Percentiles rank a stretch among this genome's conserved stretches.
Evolutionary conservation across 2,113 vertebrate genomes (phyloP).

Genomic region (Columba livia): DNA sequence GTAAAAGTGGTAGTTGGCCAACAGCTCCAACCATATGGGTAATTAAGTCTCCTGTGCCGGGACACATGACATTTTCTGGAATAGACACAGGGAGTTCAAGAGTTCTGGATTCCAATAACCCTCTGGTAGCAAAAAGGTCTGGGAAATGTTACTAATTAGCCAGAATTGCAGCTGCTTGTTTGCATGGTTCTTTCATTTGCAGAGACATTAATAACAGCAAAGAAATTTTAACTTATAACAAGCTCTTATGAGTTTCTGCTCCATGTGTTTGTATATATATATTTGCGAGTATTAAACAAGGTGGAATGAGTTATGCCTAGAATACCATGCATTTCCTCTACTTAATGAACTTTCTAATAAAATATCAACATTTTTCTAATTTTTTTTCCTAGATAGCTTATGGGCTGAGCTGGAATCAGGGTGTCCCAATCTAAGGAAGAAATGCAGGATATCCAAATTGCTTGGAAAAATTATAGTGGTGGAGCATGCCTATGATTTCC

Average conservation of each 20-base stretch:
- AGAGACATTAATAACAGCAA: background rate
- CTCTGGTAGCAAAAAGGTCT: background rate
- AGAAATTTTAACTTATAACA: too few relatives aligned
- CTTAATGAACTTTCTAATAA: background rate
- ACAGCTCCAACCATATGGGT: background rate
- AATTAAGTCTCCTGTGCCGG: background rate
- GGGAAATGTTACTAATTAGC: background rate
- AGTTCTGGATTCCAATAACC: background rate
- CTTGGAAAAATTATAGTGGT: background rate
- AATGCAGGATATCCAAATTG: background rate
- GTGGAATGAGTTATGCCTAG: background rate
- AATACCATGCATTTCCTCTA: background rate
- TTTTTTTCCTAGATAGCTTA: background rate
- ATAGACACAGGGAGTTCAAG: background rate
- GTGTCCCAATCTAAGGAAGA: too few relatives aligned
- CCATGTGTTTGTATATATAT: rapidly evolving
- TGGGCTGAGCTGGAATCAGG: background rate
- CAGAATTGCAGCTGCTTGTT: background rate
- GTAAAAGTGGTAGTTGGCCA: background rate
- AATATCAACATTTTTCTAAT: rapidly evolving
- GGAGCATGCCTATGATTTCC: background rate
- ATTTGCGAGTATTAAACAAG: background rate
- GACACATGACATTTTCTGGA: background rate
- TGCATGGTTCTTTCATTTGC: background rate
- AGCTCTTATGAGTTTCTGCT: rapidly evolving